These are phyloP conservation scores for Xestia xanthographa DNA, from an alignment of 2,888 invertebrate genomes.

Conservation along the genomic window DNA sequence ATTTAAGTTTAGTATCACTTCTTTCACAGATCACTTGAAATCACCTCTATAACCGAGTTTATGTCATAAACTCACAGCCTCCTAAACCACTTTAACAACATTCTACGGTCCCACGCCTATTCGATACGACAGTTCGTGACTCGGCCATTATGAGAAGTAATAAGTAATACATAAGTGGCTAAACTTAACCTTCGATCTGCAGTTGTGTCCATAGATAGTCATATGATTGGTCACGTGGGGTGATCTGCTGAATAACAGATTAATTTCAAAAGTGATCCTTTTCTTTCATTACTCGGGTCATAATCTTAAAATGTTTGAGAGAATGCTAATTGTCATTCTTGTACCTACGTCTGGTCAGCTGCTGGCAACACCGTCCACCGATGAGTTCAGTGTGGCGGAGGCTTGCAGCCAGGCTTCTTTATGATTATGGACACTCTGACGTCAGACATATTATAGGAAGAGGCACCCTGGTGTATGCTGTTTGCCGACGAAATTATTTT, in stretches of 20 bases:
- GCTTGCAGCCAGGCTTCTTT: too few species aligned
- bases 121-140: conserved; percentile 29
- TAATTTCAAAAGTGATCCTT: not conserved
- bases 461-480: too few species aligned
- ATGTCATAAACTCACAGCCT: not conserved
- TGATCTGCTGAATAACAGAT: not conserved
- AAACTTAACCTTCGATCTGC: conserved; percentile 38
- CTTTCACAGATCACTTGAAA: conserved; percentile 16
- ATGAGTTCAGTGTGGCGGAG: too few species aligned
- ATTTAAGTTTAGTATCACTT: not conserved
- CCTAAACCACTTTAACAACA: not conserved
- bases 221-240: conserved; percentile 35
- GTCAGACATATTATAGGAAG: too few species aligned
- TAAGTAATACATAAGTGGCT: conserved; percentile 4
- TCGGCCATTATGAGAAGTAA: conserved; percentile 21
- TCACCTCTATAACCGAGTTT: not conserved
- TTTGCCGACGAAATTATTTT: too few species aligned
- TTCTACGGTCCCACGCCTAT: not conserved
- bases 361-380: too few species aligned
- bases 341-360: too few species aligned
- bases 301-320: not conserved
- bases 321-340: too few species aligned
- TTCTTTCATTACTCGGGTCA: not conserved
- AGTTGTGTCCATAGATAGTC: conserved; percentile 30
- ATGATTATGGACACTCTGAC: too few species aligned